Evolutionary conservation across 1,140 invertebrate genomes (phyloP), one percentile per base, ranked within the genome.

Genomic region (Cecropterus lyciades): DNA sequence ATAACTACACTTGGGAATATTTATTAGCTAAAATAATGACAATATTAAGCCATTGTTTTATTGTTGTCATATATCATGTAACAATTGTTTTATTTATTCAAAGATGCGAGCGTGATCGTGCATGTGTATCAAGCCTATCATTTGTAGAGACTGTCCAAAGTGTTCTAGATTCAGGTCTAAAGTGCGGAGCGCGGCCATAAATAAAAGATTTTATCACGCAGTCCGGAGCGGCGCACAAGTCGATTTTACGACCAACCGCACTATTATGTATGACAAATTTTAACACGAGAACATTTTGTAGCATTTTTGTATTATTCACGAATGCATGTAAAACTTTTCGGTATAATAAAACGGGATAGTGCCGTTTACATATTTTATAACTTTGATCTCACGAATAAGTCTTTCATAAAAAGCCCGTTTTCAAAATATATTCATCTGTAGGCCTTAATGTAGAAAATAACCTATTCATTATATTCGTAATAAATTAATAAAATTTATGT

Each of bases 191-290:
- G 13, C 20, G 45, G 53, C 40, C n/a, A 57, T 57, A 57, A 57
- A 57, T 57, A 57, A 57, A 57, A 27, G 53, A 57, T 57, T 57
- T 57, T 57, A 57, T 57, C 40, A 17, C 40, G 11, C 37, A 42
- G 17, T 57, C 13, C 53, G 53, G 17, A 43, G 6, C 53, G 53
- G 7, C 20, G 42, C 42, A 24, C 56, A 16, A 59, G 42, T 59
- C 55, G 13, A 59, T 59, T 59, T 59, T 59, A 59, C 42, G 42
- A 59, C 42, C 40, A 30, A 59, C 43, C 56, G 42, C 40, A 46
- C 20, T 59, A 59, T 46, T 59, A 59, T 45, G 13, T 16, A 13
- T 37, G 13, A 53, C 14, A 53, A 37, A 33, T 53, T 53, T 53
- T 6, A 20, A 42, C 52, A 24, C n/a, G 3, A 56, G 17, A 43